These are phyloP conservation scores for Pitangus sulphuratus DNA, from an alignment of 2,797 vertebrate genomes.

Conservation along the genomic window DNA sequence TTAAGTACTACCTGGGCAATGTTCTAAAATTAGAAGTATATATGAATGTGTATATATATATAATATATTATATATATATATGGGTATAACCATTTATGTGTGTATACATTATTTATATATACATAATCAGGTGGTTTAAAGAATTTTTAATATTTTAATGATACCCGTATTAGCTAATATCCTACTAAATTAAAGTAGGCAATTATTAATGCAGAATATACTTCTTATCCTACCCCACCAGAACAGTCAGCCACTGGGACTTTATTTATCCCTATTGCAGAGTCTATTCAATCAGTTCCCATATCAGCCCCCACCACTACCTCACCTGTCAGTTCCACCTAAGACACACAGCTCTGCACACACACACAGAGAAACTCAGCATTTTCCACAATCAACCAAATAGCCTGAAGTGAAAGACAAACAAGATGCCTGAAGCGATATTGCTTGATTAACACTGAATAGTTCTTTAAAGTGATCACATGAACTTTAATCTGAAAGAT, in stretches of 20 bases:
- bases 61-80: background rate
- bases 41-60: background rate
- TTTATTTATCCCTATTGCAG: background rate
- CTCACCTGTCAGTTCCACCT: constrained; percentile 38
- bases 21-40: background rate
- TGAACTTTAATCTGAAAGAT: constrained; percentile 75
- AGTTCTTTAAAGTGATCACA: constrained; percentile 72
- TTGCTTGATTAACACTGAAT: constrained; percentile 72
- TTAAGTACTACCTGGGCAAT: background rate
- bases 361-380: background rate
- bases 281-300: background rate
- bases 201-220: background rate
- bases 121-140: background rate
- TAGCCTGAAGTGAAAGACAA: constrained; percentile 72
- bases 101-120: background rate
- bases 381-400: constrained; percentile 47
- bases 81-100: background rate
- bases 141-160: background rate
- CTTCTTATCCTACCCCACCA: background rate
- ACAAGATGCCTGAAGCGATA: constrained; percentile 72
- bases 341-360: background rate
- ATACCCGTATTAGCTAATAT: background rate
- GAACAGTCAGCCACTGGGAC: background rate
- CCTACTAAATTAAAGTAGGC: background rate
- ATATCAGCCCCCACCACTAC: background rate